phyloP scores from a whole-genome alignment of 2,888 invertebrate species.

The Palloptera scutellata region DNA sequence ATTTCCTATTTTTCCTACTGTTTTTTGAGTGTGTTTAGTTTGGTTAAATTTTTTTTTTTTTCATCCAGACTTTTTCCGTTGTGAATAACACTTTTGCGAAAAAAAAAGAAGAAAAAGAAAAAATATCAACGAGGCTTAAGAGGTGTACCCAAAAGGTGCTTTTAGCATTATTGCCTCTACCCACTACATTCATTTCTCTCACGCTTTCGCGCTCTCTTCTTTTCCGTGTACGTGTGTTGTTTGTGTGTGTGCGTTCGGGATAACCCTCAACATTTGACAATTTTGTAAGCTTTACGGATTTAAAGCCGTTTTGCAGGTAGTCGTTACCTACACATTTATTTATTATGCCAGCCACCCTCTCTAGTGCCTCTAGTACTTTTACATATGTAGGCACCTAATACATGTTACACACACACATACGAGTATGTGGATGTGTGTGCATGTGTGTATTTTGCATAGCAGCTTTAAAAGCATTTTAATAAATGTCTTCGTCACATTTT shows the following conservation, averaged over 20 bases:
- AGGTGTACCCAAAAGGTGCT: slow-evolving; percentile 26
- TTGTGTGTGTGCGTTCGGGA: neutral
- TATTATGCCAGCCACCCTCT: neutral
- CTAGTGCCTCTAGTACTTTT: neutral
- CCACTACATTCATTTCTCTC: neutral
- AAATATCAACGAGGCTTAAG: slow-evolving; percentile 13
- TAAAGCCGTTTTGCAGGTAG: slow-evolving; percentile 18
- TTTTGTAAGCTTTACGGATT: slow-evolving; percentile 24
- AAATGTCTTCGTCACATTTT: slow-evolving; percentile 23
- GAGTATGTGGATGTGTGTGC: too few species aligned
- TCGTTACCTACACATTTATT: slow-evolving; percentile 2
- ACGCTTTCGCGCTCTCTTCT: slow-evolving; percentile 11
- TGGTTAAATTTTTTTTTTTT: neutral
- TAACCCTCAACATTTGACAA: slow-evolving; percentile 32
- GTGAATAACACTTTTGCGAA: slow-evolving; percentile 11
- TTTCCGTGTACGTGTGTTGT: neutral
- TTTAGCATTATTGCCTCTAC: slow-evolving; percentile 20
- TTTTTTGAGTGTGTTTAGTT: neutral
- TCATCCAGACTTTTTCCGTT: neutral
- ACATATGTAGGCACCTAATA: too few species aligned
- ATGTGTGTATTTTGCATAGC: too few species aligned
- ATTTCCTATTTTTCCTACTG: neutral
- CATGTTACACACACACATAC: neutral
- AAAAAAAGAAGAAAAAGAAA: neutral
- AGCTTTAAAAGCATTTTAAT: slow-evolving; percentile 19